These are phyloP conservation scores for Mormyrus iriodes DNA, from an alignment of 2,113 vertebrate genomes.

Conservation along the genomic window DNA sequence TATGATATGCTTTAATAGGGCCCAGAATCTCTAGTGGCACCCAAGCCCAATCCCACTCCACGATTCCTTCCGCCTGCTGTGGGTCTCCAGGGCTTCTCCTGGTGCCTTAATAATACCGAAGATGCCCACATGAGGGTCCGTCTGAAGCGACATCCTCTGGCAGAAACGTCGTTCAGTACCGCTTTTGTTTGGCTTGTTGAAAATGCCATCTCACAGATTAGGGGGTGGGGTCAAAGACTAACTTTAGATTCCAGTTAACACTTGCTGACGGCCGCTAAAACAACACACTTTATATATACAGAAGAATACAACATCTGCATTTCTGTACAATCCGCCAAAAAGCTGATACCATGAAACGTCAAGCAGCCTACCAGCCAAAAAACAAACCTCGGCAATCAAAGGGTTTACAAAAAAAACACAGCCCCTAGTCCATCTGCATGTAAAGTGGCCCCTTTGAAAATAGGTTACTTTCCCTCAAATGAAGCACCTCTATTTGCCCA, in stretches of 20 bases:
- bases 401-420: background rate
- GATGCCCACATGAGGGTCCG: background rate
- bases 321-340: background rate
- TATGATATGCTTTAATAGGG: too few relatives aligned
- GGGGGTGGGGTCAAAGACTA: background rate
- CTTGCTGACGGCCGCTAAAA: background rate
- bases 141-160: background rate
- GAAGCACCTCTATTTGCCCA: background rate
- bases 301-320: background rate
- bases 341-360: background rate
- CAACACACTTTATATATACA: background rate
- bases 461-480: background rate
- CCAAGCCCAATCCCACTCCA: too few relatives aligned
- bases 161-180: background rate
- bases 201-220: background rate
- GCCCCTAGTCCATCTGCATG: background rate
- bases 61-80: too few relatives aligned
- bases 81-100: background rate
- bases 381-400: background rate
- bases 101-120: background rate
- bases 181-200: background rate
- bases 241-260: too few relatives aligned
- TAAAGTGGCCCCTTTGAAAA: background rate
- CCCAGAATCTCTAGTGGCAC: background rate
- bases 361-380: background rate